Conservation (phyloP, 2,797 vertebrate species). For the Momotus momota region DNA sequence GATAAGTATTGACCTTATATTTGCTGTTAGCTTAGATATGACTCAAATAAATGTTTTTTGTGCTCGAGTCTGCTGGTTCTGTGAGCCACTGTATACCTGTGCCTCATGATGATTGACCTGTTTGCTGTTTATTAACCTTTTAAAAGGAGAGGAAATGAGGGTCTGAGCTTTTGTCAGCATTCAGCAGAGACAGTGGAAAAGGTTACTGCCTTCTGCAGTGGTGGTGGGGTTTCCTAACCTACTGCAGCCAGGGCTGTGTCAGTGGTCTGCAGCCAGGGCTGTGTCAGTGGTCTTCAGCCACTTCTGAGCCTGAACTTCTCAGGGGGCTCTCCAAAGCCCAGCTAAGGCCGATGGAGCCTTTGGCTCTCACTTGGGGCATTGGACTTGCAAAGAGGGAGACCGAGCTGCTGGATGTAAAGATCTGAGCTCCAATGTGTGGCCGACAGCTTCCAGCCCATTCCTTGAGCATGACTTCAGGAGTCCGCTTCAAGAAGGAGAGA, state of each 20-base stretch:
- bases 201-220: background rate
- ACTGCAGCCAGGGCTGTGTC: background rate
- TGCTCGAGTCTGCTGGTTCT: background rate
- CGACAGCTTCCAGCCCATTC: background rate
- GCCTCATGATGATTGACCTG: background rate
- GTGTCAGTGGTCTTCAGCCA: background rate
- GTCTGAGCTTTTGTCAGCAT: background rate
- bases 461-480: background rate
- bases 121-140: conserved; percentile 19
- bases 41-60: background rate
- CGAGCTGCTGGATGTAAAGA: background rate
- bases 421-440: background rate
- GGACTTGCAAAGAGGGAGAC: background rate
- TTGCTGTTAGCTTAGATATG: background rate
- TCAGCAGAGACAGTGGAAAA: background rate
- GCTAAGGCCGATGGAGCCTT: background rate
- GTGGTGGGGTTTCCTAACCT: background rate
- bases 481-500: background rate
- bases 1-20: background rate
- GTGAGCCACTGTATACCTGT: background rate
- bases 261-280: background rate
- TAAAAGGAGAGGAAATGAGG: background rate
- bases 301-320: background rate
- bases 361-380: background rate
- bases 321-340: background rate